Conservation (phyloP, 2,888 invertebrate species). For the Cephus sareptanus region DNA sequence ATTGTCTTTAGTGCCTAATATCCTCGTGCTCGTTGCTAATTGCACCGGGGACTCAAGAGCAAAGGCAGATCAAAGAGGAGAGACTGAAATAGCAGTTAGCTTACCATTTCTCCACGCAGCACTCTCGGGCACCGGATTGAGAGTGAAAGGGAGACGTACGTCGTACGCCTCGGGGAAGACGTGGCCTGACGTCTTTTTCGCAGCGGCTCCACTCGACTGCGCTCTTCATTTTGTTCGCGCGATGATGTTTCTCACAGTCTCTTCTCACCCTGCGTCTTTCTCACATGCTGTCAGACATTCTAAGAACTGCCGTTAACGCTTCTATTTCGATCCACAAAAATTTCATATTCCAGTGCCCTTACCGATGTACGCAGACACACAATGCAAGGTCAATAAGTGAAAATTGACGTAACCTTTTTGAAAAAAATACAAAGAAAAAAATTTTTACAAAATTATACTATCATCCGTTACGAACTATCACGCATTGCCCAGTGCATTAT, state of each 20-base stretch:
- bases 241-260: conserved; percentile 41
- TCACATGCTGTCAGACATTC: not conserved
- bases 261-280: not conserved
- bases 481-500: not conserved
- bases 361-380: not conserved
- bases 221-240: conserved; percentile 26
- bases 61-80: not conserved
- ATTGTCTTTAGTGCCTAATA: conserved; percentile 29
- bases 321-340: too few relatives aligned
- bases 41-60: not conserved
- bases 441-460: not conserved
- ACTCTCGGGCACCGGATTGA: conserved; percentile 30
- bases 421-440: not conserved
- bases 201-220: conserved; percentile 20
- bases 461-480: not conserved
- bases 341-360: too few relatives aligned
- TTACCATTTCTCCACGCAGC: not conserved
- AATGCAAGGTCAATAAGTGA: not conserved
- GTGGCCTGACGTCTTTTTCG: conserved; percentile 37
- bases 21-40: not conserved
- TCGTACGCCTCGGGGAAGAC: conserved; percentile 32
- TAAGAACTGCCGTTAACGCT: not conserved
- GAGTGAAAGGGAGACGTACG: conserved; percentile 47
- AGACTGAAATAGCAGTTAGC: not conserved
- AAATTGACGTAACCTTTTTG: not conserved